Base-by-base conservation (phyloP, 2,113 vertebrate species). In the Vulpes lagopus region DNA sequence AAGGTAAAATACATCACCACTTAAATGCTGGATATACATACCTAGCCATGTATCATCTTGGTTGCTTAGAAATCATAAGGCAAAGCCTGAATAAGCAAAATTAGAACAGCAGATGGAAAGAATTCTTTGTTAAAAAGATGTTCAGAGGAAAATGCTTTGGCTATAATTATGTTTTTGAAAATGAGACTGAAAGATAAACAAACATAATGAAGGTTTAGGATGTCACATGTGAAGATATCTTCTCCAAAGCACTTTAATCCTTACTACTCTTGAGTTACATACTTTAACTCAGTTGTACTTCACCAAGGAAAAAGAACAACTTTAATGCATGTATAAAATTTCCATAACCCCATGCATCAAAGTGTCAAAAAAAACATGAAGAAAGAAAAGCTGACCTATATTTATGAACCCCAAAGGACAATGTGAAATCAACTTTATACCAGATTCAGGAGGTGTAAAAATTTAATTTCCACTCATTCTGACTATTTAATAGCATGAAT, bases 281-380 rank as follows among this genome's bases (percentile, higher is more conserved):
- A 64, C 32, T 84, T 88, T 94, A 96, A 65, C 15, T 82, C 35
- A 78, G 64, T 15, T 80, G 91, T 27, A 76, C 67, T 95, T 90
- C 92, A 96, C 15, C 64, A 95, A 91, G 62, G 73, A 87, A 97
- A 96, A 95, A 71, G 59, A 94, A 85, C 71, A 84, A 57, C n/a
- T 95, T 91, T 84, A 89, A 96, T 94, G 16, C 38, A 92, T 49
- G 67, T 83, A 64, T 15, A 95, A 98, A 96, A 96, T 97, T 97
- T 98, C 93, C 94, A 98, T 95, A 96, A 76, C 35, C 81, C 73
- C 89, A 97, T 93, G 89, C 87, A 98, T 98, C 96, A 94, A 97
- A 96, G 62, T 97, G 97, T 97, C 94, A 97, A 85, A 96, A 96
- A 96, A 97, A 57, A 1, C 76, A 96, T 8, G 53, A 91, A 65